Evolutionary conservation across 2,888 invertebrate genomes (phyloP).

Genomic region (Pristionchus japonicus): DNA sequence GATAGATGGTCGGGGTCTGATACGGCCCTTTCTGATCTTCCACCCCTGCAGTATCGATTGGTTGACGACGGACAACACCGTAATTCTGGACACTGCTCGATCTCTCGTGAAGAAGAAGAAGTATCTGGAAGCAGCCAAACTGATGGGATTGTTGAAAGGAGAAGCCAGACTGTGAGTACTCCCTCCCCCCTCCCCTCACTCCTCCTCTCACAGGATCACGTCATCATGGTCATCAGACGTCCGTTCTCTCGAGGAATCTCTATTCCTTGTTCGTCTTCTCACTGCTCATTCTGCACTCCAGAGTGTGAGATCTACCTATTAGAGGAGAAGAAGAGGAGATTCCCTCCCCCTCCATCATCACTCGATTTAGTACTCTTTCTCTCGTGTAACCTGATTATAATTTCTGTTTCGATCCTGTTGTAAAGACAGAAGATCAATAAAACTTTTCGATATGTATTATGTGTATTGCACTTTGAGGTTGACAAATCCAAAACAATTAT

Average conservation of each 20-base stretch:
- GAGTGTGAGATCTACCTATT: slow-evolving; percentile 60
- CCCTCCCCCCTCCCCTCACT: not conserved
- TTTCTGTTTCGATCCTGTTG: too few species aligned
- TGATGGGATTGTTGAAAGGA: slow-evolving; percentile 51
- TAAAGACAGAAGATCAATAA: too few species aligned
- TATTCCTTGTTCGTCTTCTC: slow-evolving; percentile 56
- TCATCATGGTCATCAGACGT: slow-evolving; percentile 56
- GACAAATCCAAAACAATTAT: too few species aligned
- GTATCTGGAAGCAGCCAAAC: slow-evolving; percentile 54
- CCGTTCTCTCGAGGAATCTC: slow-evolving; percentile 59
- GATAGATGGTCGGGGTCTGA: too few species aligned
- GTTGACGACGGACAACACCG: slow-evolving; percentile 48
- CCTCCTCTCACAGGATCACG: slow-evolving; percentile 51
- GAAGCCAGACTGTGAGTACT: not conserved
- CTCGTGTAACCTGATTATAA: too few species aligned
- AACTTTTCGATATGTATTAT: too few species aligned
- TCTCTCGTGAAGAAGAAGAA: slow-evolving; percentile 53
- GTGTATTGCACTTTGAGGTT: too few species aligned
- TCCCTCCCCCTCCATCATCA: too few species aligned
- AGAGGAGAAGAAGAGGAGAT: not conserved
- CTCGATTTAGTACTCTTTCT: too few species aligned
- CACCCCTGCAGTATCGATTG: slow-evolving; percentile 1
- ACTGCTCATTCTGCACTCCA: slow-evolving; percentile 58
- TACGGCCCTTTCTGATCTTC: not conserved
- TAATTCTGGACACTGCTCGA: slow-evolving; percentile 54